Percentiles rank a stretch among this genome's conserved stretches.
These are phyloP conservation scores for Thyatira batis DNA, from an alignment of 2,888 invertebrate species.

Conservation along the genomic window DNA sequence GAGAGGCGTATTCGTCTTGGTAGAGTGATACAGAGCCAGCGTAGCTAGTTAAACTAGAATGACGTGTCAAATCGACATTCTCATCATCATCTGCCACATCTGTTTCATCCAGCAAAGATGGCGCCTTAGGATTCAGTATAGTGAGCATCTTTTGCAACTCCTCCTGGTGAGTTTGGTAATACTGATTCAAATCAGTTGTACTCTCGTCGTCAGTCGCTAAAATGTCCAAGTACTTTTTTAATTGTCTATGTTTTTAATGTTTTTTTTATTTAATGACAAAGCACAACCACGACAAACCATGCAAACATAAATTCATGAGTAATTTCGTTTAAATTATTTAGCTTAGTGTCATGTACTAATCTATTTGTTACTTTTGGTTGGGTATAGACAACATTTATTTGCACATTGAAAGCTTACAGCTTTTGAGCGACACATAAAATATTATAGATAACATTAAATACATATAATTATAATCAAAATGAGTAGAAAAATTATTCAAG, in stretches of 20 bases:
- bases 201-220: conserved; percentile 77
- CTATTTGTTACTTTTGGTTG: conserved; percentile 2
- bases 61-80: conserved; percentile 49
- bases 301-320: conserved; percentile 72
- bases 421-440: conserved; percentile 7
- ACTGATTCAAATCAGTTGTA: conserved; percentile 64
- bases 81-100: conserved; percentile 69
- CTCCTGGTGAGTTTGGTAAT: conserved; percentile 69
- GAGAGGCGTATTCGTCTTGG: conserved; percentile 63
- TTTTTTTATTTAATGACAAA: conserved; percentile 20
- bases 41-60: conserved; percentile 58
- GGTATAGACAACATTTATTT: conserved; percentile 21
- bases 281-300: conserved; percentile 72
- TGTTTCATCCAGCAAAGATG: conserved; percentile 61
- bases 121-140: conserved; percentile 66
- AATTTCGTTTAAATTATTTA: conserved; percentile 32
- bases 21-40: conserved; percentile 63
- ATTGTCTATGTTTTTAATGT: conserved; percentile 61
- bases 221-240: conserved; percentile 84
- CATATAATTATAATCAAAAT: not conserved
- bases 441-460: not conserved
- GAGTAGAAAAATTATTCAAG: too few species aligned
- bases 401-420: conserved; percentile 43
- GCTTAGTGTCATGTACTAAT: not conserved
- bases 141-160: conserved; percentile 64